Evolutionary conservation across 2,888 invertebrate species (phyloP).

Genomic region (Lepidochrysops patricia): DNA sequence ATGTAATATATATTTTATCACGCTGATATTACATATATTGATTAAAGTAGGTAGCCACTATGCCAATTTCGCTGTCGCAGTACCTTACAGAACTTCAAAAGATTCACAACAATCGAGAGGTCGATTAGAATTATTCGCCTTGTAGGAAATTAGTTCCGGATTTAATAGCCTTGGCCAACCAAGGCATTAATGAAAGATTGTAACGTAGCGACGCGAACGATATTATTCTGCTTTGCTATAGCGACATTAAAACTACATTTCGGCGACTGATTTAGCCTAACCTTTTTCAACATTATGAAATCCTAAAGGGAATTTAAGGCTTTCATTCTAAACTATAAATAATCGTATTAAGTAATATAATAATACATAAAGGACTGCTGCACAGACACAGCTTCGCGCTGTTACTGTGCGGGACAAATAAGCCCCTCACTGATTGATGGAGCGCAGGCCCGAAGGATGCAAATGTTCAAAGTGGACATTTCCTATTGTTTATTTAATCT

Average conservation of each 20-base stretch:
- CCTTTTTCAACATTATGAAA: no score
- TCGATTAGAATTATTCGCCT: neutral
- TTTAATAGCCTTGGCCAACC: neutral
- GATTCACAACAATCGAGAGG: neutral
- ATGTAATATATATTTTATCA: no score
- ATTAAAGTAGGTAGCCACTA: no score
- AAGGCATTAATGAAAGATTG: neutral
- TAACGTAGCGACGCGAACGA: neutral
- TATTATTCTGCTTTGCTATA: neutral
- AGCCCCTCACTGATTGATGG: constrained; percentile 33
- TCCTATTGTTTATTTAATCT: constrained; percentile 40
- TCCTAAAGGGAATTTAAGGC: no score
- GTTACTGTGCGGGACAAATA: constrained; percentile 27
- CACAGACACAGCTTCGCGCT: neutral
- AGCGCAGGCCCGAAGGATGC: constrained; percentile 46
- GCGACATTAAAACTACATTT: neutral
- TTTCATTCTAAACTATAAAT: no score
- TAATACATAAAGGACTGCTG: no score
- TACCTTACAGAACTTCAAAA: neutral
- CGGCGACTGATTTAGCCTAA: no score
- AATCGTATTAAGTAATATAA: no score
- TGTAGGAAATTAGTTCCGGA: constrained; percentile 8
- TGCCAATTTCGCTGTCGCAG: neutral
- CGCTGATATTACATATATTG: no score
- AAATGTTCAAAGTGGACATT: constrained; percentile 52